These are phyloP conservation scores for Montipora capitata DNA, from an alignment of 92 coral and sea anemone species.

Conservation along the genomic window DNA sequence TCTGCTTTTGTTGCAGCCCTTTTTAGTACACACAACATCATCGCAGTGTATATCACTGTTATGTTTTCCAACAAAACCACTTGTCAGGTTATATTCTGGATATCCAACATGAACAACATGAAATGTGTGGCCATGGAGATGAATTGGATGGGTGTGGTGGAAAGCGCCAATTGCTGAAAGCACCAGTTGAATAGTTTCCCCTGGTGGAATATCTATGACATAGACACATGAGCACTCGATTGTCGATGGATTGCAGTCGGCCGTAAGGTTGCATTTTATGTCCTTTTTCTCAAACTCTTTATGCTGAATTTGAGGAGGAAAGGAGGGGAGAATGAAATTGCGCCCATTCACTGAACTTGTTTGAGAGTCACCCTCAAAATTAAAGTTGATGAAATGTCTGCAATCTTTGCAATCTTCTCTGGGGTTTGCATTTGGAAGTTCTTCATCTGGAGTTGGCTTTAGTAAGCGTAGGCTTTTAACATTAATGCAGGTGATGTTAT, in stretches of 20 bases:
- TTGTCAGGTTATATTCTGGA: slow-evolving; percentile 59
- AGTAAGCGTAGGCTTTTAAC: slow-evolving; percentile 49
- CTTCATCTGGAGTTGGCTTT: slow-evolving; percentile 34
- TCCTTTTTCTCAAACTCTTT: neutral
- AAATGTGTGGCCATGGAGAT: slow-evolving; percentile 82
- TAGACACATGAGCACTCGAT: slow-evolving; percentile 71
- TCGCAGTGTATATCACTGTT: slow-evolving; percentile 76
- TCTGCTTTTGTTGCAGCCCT: neutral
- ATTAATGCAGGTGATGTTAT: slow-evolving; percentile 30
- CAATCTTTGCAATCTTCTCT: slow-evolving; percentile 11
- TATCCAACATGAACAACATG: slow-evolving; percentile 78
- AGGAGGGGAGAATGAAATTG: slow-evolving; percentile 56
- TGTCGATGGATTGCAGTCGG: slow-evolving; percentile 54
- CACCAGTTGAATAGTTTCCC: slow-evolving; percentile 75
- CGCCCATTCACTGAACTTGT: slow-evolving; percentile 71
- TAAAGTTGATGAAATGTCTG: slow-evolving; percentile 64
- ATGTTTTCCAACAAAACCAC: slow-evolving; percentile 46
- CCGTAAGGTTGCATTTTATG: slow-evolving; percentile 6
- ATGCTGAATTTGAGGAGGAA: slow-evolving; percentile 63
- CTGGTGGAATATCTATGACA: slow-evolving; percentile 65
- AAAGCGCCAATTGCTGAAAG: slow-evolving; percentile 43
- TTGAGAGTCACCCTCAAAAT: slow-evolving; percentile 59
- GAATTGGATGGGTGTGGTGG: slow-evolving; percentile 65
- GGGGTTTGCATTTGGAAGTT: slow-evolving; percentile 53
- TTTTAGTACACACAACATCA: slow-evolving; percentile 41